Conservation (phyloP, 2,113 vertebrate species). For the Hyaena hyaena region DNA sequence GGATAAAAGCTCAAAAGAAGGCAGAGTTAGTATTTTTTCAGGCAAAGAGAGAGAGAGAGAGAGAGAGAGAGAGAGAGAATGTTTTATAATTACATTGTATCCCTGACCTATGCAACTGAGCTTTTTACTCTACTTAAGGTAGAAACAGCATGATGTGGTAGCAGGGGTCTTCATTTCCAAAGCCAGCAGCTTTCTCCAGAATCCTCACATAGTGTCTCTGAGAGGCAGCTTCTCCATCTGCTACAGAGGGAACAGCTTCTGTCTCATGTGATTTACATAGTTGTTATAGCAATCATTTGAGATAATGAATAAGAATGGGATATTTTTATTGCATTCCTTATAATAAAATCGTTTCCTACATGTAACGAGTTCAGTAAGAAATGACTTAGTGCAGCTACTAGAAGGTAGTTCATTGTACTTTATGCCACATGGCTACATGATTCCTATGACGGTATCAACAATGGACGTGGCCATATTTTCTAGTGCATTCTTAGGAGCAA, state of each 20-base stretch:
- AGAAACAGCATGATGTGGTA: not conserved
- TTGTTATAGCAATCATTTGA: not conserved
- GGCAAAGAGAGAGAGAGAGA: not conserved
- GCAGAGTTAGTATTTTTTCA: not conserved
- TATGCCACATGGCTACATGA: not conserved
- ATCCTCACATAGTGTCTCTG: not conserved
- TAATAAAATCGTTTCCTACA: conserved; percentile 15
- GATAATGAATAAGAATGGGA: not conserved
- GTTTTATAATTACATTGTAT: not conserved
- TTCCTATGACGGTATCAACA: not conserved
- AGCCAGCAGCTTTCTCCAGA: not conserved
- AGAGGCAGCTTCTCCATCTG: not conserved
- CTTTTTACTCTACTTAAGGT: not conserved
- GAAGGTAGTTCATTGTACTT: not conserved
- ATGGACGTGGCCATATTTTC: not conserved
- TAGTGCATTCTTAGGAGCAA: not conserved
- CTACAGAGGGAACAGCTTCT: not conserved
- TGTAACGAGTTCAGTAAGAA: conserved; percentile 8
- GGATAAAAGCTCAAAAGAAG: not conserved
- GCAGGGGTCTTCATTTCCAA: not conserved
- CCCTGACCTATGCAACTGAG: not conserved
- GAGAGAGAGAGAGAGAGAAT: too few species aligned
- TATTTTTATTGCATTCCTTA: conserved; percentile 34
- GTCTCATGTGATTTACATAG: not conserved
- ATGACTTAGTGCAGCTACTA: not conserved